These are phyloP conservation scores for Folsomia manolachei DNA, from an alignment of 2,888 invertebrate genomes.

Conservation along the genomic window DNA sequence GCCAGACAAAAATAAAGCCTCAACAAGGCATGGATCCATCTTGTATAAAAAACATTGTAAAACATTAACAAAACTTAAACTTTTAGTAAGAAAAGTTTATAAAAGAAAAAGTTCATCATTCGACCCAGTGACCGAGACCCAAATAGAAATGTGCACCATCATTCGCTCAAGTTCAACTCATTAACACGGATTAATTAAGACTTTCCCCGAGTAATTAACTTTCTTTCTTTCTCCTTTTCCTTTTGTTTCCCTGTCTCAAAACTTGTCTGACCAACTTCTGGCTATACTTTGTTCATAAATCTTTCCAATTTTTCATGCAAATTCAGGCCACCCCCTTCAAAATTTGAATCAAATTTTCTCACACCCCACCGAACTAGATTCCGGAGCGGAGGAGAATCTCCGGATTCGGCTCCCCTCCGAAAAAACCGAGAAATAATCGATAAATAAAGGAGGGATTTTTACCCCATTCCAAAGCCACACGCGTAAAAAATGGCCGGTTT, in stretches of 20 bases:
- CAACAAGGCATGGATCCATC: not conserved
- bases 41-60: not conserved
- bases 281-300: not conserved
- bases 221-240: not conserved
- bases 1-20: no score
- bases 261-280: not conserved
- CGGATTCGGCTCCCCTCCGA: not conserved
- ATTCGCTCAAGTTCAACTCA: not conserved
- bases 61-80: not conserved
- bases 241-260: not conserved
- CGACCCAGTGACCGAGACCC: not conserved
- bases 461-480: not conserved
- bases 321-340: not conserved
- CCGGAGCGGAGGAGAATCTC: not conserved
- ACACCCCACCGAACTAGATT: slow-evolving; percentile 8
- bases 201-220: slow-evolving; percentile 7
- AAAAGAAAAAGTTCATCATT: no score
- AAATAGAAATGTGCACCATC: not conserved
- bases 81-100: not conserved
- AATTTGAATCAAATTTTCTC: not conserved
- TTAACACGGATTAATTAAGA: not conserved
- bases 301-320: not conserved
- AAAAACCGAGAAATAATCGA: slow-evolving; percentile 3
- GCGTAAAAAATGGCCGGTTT: slow-evolving; percentile 11
- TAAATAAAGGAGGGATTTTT: slow-evolving; percentile 18